Conservation (phyloP, 2,797 vertebrate species). For the Anableps anableps region DNA sequence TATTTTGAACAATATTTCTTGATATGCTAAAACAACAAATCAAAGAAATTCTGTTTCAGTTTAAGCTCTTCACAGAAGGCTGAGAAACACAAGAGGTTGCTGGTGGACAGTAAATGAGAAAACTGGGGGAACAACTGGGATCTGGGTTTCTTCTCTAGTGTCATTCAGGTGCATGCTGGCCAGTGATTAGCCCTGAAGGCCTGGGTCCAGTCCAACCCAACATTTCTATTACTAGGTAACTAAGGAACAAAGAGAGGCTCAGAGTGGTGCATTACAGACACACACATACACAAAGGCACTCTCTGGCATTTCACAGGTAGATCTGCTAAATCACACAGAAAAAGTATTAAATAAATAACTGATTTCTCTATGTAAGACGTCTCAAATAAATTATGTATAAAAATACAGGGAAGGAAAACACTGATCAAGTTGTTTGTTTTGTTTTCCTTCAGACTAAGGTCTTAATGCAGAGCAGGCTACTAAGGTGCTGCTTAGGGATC, state of each 20-base stretch:
- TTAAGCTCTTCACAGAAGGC: neutral
- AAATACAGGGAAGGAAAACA: no score
- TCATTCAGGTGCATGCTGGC: slow-evolving; percentile 48
- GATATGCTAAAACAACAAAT: neutral
- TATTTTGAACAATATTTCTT: neutral
- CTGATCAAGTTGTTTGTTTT: no score
- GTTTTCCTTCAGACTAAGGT: no score
- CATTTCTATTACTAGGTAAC: slow-evolving; percentile 74
- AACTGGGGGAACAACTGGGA: neutral
- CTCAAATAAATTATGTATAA: neutral
- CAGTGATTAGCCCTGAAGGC: slow-evolving; percentile 67
- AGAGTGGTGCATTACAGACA: slow-evolving; percentile 32
- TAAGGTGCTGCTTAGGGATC: no score
- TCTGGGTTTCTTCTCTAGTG: slow-evolving; percentile 58
- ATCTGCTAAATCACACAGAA: neutral
- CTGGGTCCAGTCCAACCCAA: slow-evolving; percentile 67
- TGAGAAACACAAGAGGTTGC: neutral
- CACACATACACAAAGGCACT: neutral
- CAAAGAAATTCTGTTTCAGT: neutral
- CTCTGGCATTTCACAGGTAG: neutral
- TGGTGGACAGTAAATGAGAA: neutral
- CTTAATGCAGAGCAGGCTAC: no score
- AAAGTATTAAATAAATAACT: neutral
- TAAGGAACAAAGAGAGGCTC: slow-evolving; percentile 68
- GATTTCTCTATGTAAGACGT: neutral